Conservation (phyloP, 2,113 vertebrate genomes). For the Romanogobio albipinnatus region DNA sequence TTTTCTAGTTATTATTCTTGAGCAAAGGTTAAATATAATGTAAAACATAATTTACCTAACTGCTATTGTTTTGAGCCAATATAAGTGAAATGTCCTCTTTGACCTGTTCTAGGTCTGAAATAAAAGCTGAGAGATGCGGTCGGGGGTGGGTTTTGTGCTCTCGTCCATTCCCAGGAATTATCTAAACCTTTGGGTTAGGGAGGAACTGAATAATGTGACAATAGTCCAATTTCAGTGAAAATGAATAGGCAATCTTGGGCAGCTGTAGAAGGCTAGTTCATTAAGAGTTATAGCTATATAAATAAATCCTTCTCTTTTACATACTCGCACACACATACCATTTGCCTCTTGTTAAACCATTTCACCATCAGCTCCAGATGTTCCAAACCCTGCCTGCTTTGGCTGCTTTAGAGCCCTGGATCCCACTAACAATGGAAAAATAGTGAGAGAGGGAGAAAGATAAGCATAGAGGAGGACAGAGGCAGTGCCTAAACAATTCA, state of each 20-base stretch:
- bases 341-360: slow-evolving; percentile 55
- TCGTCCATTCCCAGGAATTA: slow-evolving; percentile 7
- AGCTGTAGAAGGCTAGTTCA: slow-evolving; percentile 9
- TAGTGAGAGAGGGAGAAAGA: slow-evolving; percentile 53
- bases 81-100: not conserved
- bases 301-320: slow-evolving; percentile 20
- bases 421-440: slow-evolving; percentile 67
- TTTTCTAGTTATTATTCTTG: not conserved
- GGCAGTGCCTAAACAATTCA: slow-evolving; percentile 26
- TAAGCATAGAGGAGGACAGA: slow-evolving; percentile 40
- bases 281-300: slow-evolving; percentile 19
- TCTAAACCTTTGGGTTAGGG: slow-evolving; percentile 20
- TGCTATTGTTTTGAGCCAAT: not conserved
- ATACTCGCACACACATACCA: slow-evolving; percentile 10
- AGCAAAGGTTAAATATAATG: not conserved
- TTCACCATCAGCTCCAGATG: slow-evolving; percentile 73
- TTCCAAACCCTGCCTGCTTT: slow-evolving; percentile 66
- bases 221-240: slow-evolving; percentile 14
- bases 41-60: not conserved
- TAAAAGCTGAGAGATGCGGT: not conserved
- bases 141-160: not conserved
- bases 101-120: not conserved
- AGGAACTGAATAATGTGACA: slow-evolving; percentile 31
- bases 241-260: not conserved
- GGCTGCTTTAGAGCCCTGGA: slow-evolving; percentile 59